These are phyloP conservation scores for Thereva nobilitata DNA, from an alignment of 2,888 invertebrate genomes.

Conservation along the genomic window DNA sequence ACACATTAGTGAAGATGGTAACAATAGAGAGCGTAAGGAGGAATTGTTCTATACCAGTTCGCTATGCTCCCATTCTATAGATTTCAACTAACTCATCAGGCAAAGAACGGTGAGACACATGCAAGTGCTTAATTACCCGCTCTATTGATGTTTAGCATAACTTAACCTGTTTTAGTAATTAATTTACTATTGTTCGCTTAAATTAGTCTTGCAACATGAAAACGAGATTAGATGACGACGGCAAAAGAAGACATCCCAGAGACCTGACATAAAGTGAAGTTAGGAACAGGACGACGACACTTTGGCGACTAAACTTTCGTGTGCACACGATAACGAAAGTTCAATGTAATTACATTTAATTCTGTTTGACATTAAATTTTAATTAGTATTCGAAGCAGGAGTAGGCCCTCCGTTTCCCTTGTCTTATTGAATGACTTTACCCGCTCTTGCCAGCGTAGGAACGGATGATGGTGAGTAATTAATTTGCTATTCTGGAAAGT, in stretches of 20 bases:
- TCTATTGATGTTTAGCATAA: constrained; percentile 52
- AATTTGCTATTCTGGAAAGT: no score
- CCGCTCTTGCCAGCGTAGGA: no score
- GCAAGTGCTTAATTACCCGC: constrained; percentile 48
- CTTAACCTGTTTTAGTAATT: constrained; percentile 57
- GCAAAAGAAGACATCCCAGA: constrained; percentile 30
- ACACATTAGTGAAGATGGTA: constrained; percentile 27
- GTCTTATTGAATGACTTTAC: constrained; percentile 9
- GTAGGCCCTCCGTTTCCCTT: constrained; percentile 9
- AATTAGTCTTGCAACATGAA: constrained; percentile 50
- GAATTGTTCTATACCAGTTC: neutral
- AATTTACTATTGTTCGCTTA: constrained; percentile 57
- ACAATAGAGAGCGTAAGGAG: constrained; percentile 20
- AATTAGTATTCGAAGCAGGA: constrained; percentile 28
- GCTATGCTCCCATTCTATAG: no score
- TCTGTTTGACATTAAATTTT: constrained; percentile 38
- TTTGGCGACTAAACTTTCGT: constrained; percentile 33
- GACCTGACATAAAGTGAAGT: constrained; percentile 6
- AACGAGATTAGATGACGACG: constrained; percentile 42
- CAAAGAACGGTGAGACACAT: constrained; percentile 38
- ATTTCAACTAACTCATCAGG: constrained; percentile 20
- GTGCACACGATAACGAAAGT: constrained; percentile 40
- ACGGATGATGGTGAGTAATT: no score
- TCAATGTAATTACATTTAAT: constrained; percentile 42
- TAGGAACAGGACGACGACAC: constrained; percentile 32